These are phyloP conservation scores for Syrphus vitripennis DNA, from an alignment of 2,888 invertebrate species.

Conservation along the genomic window DNA sequence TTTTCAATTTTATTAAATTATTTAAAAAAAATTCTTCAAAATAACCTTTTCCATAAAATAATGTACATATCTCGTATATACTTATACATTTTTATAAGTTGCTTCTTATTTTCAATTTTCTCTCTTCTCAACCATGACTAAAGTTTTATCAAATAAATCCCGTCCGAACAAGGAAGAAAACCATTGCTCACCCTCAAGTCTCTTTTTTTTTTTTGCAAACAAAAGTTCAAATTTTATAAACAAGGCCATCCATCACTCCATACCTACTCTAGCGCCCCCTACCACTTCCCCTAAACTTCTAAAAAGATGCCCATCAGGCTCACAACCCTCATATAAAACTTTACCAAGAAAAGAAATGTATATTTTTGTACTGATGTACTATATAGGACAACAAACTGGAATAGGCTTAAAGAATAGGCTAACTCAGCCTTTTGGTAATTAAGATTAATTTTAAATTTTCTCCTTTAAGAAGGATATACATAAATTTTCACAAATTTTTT, in stretches of 20 bases:
- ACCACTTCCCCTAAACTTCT: not conserved
- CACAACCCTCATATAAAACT: not conserved
- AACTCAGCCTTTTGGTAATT: slow-evolving; percentile 70
- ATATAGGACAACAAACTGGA: slow-evolving; percentile 22
- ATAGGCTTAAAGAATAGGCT: slow-evolving; percentile 51
- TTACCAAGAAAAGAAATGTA: not conserved
- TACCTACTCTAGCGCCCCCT: not conserved
- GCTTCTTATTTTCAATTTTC: slow-evolving; percentile 48
- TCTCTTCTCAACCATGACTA: slow-evolving; percentile 42
- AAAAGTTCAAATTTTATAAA: slow-evolving; percentile 69
- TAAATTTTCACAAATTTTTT: slow-evolving; percentile 27
- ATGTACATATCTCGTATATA: not conserved
- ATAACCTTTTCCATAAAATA: not conserved
- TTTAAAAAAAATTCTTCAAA: not conserved
- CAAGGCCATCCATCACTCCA: slow-evolving; percentile 68
- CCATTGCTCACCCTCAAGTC: slow-evolving; percentile 2
- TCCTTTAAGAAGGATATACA: slow-evolving; percentile 36
- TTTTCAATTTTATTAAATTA: not conserved
- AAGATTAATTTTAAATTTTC: slow-evolving; percentile 70
- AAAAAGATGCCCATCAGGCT: not conserved
- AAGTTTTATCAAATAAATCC: slow-evolving; percentile 40
- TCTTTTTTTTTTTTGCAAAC: not conserved
- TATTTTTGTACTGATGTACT: too few species aligned
- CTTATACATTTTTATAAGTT: not conserved
- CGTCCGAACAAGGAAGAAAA: slow-evolving; percentile 19